Conservation (phyloP, 2,113 vertebrate species). For the Megaceryle maxima region DNA sequence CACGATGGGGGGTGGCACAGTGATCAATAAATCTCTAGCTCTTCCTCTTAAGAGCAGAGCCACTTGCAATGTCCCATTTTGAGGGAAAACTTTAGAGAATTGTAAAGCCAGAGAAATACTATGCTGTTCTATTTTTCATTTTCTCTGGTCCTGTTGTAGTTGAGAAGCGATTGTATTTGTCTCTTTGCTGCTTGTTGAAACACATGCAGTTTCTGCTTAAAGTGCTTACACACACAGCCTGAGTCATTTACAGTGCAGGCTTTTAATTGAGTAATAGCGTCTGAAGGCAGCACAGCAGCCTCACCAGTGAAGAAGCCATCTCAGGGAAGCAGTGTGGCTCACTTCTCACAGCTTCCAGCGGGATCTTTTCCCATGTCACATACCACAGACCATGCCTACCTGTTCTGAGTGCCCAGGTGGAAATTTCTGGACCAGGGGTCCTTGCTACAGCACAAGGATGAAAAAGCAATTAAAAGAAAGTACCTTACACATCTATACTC, state of each 20-base stretch:
- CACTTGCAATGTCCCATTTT: rapidly evolving
- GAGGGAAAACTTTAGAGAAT: background rate
- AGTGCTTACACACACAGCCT: background rate
- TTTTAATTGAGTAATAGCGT: background rate
- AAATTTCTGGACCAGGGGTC: background rate
- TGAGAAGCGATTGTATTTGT: background rate
- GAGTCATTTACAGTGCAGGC: background rate
- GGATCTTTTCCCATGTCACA: background rate
- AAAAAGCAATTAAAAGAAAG: background rate
- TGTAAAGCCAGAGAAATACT: background rate
- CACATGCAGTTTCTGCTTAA: background rate
- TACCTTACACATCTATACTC: background rate
- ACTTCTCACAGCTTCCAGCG: rapidly evolving
- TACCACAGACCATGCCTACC: background rate
- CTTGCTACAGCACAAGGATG: rapidly evolving
- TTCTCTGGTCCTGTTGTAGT: background rate
- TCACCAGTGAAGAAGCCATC: background rate
- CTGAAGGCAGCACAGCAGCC: background rate
- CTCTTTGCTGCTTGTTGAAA: background rate
- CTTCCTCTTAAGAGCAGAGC: background rate
- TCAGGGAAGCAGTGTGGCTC: background rate
- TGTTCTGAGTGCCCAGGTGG: background rate
- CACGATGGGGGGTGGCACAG: background rate
- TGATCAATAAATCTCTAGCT: background rate
- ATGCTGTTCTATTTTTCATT: background rate